phyloP scores from a whole-genome alignment of 2,113 vertebrate species.

The Gymnarchus niloticus region DNA sequence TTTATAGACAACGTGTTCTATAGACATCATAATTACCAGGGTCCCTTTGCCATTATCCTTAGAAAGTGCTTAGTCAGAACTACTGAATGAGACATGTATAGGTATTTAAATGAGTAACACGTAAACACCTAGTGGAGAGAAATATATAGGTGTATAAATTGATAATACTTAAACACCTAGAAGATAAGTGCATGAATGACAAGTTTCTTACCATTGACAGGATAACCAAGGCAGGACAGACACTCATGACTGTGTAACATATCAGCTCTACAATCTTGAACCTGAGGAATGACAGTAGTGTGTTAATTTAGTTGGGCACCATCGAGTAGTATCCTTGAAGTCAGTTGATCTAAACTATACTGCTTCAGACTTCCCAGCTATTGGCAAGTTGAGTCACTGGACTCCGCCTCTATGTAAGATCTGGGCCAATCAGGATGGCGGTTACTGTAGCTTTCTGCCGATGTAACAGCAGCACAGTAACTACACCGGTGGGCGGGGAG shows the following conservation, averaged over 20 bases:
- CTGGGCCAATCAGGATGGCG: neutral
- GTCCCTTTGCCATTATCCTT: neutral
- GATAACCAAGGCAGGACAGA: slow-evolving; percentile 81
- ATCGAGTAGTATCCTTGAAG: too few species aligned
- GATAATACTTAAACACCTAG: too few species aligned
- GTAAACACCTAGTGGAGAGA: too few species aligned
- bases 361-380: neutral
- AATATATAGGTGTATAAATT: too few species aligned
- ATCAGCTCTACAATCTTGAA: slow-evolving; percentile 86
- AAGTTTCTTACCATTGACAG: slow-evolving; percentile 80
- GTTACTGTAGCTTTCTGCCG: neutral
- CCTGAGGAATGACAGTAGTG: slow-evolving; percentile 52
- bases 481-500: neutral
- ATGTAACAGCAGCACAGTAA: neutral
- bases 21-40: neutral
- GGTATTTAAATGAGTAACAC: too few species aligned
- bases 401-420: neutral
- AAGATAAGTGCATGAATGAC: too few species aligned
- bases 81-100: too few species aligned
- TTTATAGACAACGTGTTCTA: neutral
- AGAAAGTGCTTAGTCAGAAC: too few species aligned
- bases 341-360: too few species aligned
- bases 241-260: slow-evolving; percentile 81
- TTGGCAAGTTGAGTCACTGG: too few species aligned
- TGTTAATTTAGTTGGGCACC: too few species aligned